phyloP scores from a whole-genome alignment of 2,797 vertebrate genomes.

The Cyprinella venusta region DNA sequence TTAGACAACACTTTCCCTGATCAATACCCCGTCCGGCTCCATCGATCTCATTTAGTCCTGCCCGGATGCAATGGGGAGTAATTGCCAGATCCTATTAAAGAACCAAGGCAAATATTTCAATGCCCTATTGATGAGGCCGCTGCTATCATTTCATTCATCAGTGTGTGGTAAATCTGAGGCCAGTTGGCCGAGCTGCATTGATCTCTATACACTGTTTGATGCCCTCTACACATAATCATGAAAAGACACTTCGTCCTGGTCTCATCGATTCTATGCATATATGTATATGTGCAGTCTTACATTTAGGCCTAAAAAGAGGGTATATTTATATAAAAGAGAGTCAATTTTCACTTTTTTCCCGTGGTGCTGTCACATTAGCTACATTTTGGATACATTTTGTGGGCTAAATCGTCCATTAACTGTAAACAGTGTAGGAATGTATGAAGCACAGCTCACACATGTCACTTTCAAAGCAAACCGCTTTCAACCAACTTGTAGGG shows the following conservation, averaged over 20 bases:
- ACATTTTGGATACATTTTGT: background rate
- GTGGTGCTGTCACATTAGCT: background rate
- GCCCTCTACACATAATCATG: constrained; percentile 41
- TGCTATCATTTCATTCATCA: constrained; percentile 65
- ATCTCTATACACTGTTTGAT: constrained; percentile 49
- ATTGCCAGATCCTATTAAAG: constrained; percentile 77
- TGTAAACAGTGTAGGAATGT: background rate
- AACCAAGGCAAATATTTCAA: constrained; percentile 72
- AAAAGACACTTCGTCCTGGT: constrained; percentile 46
- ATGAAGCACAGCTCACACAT: background rate
- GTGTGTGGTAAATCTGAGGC: constrained; percentile 53
- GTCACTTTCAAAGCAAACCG: background rate
- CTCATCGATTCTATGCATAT: constrained; percentile 22
- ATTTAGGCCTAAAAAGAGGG: background rate
- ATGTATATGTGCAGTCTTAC: background rate
- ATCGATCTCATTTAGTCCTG: constrained; percentile 70
- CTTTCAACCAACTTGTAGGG: background rate
- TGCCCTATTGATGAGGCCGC: constrained; percentile 67
- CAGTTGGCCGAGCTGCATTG: constrained; percentile 45
- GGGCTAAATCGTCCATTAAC: background rate
- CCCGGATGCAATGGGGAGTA: constrained; percentile 61
- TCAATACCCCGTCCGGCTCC: constrained; percentile 63
- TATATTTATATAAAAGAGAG: background rate
- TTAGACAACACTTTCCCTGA: constrained; percentile 58
- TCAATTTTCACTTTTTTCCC: background rate